Evolutionary conservation across 2,113 vertebrate genomes (phyloP), one percentile per base, ranked within the genome.

Genomic region (Corythornis vintsioides): DNA sequence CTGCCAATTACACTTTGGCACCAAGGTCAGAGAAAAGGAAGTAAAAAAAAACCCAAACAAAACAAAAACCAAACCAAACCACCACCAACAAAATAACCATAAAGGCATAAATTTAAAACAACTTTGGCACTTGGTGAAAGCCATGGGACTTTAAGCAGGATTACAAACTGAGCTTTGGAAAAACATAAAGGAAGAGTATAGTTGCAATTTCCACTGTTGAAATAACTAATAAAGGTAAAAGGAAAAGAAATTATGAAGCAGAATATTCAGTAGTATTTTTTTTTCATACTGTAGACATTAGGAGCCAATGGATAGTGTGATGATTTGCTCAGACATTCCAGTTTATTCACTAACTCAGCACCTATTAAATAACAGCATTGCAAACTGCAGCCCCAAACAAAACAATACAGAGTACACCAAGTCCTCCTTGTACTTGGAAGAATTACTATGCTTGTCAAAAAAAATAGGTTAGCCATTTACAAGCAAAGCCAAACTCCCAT

Each of bases 1-100:
- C 53, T 90, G 92, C 57, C 92, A 93, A 79, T 91, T 95, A 61
- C 56, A 87, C 25, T 40, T 35, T 94, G 88, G 59, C 59, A 91
- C 15, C 50, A 48, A 19, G 6, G 28, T 64, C 35, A 92, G 21
- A 85, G 79, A 86, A 82, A 7, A 26, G 8, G 9, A 78, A 78
- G 75, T 42, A 3, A 69, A 86, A 83, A 26, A 4, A 72, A 88
- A 26, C 16, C 38, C 38, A 38, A 38, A 38, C 38, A 38, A 38
- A 38, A 11, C 38, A 38, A 38, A 38, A 38, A 38, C 38, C 38
- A 38, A 38, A 38, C 10, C 38, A 38, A 38, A 38, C 38, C 38
- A 38, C 38, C 33, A 33, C 33, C 33, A 72, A 88, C 24, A 31
- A 13, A 31, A 59, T 64, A 83, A 53, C 1, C 13, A 5, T 65